Evolutionary conservation across 2,888 invertebrate genomes (phyloP).

Genomic region (Crepidodera aurea): DNA sequence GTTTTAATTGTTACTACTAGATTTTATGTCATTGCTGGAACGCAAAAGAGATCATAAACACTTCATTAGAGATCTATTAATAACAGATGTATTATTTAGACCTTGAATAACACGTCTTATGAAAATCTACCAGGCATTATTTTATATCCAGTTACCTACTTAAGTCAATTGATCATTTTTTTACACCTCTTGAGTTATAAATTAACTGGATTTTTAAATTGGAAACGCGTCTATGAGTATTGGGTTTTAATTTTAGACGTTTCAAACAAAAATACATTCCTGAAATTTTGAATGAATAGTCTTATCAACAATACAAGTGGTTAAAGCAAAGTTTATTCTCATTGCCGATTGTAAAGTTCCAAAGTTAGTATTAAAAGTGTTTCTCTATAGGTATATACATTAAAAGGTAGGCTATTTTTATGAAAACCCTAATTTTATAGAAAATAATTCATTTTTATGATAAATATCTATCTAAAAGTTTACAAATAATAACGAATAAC

Average conservation of each 20-base stretch:
- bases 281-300: background rate
- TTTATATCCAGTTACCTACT: slow-evolving; percentile 1
- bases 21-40: background rate
- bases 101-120: background rate
- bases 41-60: background rate
- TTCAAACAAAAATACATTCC: background rate
- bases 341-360: background rate
- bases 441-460: no score
- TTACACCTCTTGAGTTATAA: slow-evolving; percentile 1
- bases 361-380: background rate
- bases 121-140: background rate
- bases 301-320: slow-evolving; percentile 8
- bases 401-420: background rate
- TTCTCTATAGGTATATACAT: background rate
- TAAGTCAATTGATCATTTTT: background rate
- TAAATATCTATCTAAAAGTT: no score
- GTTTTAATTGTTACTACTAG: background rate
- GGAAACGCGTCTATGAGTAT: background rate
- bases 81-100: slow-evolving; percentile 10
- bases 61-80: slow-evolving; percentile 2
- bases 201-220: background rate
- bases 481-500: no score
- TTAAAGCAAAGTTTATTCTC: slow-evolving; percentile 7
- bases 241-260: no score
- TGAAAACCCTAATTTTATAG: no score